Evolutionary conservation across 2,113 vertebrate species (phyloP).

Genomic region (Boleophthalmus pectinirostris): DNA sequence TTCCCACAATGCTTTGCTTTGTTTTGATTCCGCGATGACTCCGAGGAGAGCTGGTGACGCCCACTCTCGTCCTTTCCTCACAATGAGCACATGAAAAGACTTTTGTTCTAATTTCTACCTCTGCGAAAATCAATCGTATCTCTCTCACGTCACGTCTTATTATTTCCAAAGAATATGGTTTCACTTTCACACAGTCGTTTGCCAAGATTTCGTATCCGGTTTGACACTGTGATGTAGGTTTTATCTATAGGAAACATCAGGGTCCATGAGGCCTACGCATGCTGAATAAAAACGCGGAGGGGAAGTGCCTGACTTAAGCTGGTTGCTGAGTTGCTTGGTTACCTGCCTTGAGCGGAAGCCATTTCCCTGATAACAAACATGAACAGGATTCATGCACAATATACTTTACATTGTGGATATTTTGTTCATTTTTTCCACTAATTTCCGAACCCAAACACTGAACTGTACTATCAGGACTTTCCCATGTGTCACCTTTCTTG

Average conservation of each 20-base stretch:
- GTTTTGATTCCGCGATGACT: background rate
- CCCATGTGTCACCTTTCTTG: background rate
- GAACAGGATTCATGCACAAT: slow-evolving; percentile 24
- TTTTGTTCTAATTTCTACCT: background rate
- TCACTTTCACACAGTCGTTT: background rate
- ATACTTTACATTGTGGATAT: background rate
- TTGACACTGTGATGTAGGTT: slow-evolving; percentile 19
- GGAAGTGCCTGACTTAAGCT: slow-evolving; percentile 50
- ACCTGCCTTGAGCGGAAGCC: slow-evolving; percentile 50
- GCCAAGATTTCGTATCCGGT: slow-evolving; percentile 10
- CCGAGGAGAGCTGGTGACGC: background rate
- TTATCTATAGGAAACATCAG: slow-evolving; percentile 58
- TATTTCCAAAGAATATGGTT: no score
- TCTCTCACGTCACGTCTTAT: background rate
- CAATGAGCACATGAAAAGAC: background rate
- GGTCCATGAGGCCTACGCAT: slow-evolving; percentile 28
- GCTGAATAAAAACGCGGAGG: slow-evolving; percentile 47
- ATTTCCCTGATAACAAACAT: slow-evolving; percentile 42
- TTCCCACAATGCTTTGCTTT: slow-evolving; percentile 29
- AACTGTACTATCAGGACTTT: slow-evolving; percentile 3
- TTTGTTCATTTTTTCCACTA: background rate
- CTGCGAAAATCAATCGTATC: background rate
- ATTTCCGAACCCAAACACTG: slow-evolving; percentile 7
- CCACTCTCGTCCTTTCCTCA: background rate
- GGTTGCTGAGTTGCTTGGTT: slow-evolving; percentile 63